Conservation (phyloP, 2,888 invertebrate genomes). For the Lypha dubia region DNA sequence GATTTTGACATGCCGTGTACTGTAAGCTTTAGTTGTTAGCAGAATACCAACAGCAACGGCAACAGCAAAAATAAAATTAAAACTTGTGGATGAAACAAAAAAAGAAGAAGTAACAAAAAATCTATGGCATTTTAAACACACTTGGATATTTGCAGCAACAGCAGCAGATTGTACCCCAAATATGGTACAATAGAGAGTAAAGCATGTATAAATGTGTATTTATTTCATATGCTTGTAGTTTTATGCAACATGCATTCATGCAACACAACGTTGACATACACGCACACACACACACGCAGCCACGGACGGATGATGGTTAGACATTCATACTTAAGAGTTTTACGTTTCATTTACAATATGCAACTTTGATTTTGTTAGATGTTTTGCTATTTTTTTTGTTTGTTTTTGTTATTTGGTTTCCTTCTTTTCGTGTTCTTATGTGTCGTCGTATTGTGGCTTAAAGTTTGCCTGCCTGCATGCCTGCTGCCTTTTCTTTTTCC, state of each 20-base stretch:
- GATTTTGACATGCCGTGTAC: too few relatives aligned
- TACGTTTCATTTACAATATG: constrained; percentile 62
- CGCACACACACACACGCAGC: constrained; percentile 15
- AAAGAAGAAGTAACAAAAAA: not conserved
- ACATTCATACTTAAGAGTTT: constrained; percentile 61
- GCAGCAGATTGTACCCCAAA: constrained; percentile 64
- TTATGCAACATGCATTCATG: constrained; percentile 36
- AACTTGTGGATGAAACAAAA: constrained; percentile 37
- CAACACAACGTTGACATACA: too few relatives aligned
- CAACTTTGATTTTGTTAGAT: constrained; percentile 58
- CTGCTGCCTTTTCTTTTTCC: too few relatives aligned
- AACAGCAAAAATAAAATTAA: constrained; percentile 42
- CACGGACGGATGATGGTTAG: too few relatives aligned
- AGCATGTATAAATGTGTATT: constrained; percentile 48
- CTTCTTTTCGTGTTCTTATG: constrained; percentile 42
- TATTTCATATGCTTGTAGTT: constrained; percentile 3
- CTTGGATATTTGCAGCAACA: constrained; percentile 58
- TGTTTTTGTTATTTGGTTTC: constrained; percentile 2
- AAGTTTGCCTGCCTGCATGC: constrained; percentile 54
- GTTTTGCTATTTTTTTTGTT: constrained; percentile 7
- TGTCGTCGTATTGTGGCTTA: constrained; percentile 56
- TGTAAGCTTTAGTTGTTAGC: constrained; percentile 43
- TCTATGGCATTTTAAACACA: constrained; percentile 48
- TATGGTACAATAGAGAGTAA: constrained; percentile 45
- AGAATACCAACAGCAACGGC: too few relatives aligned